phyloP scores from a whole-genome alignment of 1,140 invertebrate species.

The Tribolium castaneum region DNA sequence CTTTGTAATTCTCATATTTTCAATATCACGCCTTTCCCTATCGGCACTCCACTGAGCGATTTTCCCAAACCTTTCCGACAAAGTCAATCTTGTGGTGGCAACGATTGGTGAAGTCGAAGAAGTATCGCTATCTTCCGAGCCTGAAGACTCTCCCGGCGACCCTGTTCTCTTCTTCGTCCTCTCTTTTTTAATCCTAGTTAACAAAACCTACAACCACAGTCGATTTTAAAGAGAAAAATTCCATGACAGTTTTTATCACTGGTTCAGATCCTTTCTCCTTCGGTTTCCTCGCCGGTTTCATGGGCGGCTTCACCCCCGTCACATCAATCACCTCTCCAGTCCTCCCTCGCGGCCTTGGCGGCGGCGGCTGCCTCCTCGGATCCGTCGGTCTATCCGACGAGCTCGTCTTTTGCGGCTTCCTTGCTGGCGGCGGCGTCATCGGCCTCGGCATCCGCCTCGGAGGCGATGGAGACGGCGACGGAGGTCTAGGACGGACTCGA shows the following conservation, averaged over 20 bases:
- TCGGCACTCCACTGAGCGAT: constrained; percentile 90
- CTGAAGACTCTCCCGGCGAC: constrained; percentile 62
- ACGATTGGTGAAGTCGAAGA: constrained; percentile 61
- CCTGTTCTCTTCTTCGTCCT: constrained; percentile 54
- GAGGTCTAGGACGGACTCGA: constrained; percentile 51
- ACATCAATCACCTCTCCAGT: constrained; percentile 60
- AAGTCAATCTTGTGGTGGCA: constrained; percentile 70
- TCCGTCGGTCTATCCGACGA: constrained; percentile 65
- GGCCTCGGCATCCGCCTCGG: constrained; percentile 62
- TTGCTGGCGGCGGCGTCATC: constrained; percentile 65
- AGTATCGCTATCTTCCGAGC: constrained; percentile 63
- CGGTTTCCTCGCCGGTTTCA: constrained; percentile 45
- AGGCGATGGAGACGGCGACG: constrained; percentile 58
- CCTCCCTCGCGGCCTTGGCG: constrained; percentile 57
- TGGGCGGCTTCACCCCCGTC: constrained; percentile 37
- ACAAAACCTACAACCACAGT: constrained; percentile 50
- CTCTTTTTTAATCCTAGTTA: constrained; percentile 62
- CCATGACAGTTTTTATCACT: constrained; percentile 12
- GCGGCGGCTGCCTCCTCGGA: constrained; percentile 60
- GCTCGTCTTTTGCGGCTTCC: constrained; percentile 63
- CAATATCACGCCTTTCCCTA: constrained; percentile 77
- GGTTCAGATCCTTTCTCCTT: constrained; percentile 50
- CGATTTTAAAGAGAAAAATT: background rate
- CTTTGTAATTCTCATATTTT: constrained; percentile 87
- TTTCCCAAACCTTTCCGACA: constrained; percentile 87